Percentiles rank a stretch among this genome's conserved stretches.
Conservation (phyloP, 2,888 invertebrate species). For the Gisinianus flammeolus region DNA sequence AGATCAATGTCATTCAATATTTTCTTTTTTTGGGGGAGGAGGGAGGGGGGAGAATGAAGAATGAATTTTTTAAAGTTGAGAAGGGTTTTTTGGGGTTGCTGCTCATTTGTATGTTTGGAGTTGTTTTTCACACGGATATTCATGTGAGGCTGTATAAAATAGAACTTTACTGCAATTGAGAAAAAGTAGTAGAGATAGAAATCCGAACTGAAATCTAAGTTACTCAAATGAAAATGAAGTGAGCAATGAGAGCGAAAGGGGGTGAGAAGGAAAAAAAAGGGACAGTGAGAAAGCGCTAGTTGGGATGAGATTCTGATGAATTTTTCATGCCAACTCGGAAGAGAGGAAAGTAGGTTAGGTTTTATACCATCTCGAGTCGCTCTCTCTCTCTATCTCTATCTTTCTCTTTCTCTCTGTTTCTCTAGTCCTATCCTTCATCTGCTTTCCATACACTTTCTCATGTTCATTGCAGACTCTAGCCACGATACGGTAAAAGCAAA, state of each 20-base stretch:
- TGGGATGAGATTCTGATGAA: slow-evolving; percentile 22
- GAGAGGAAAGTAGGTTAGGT: slow-evolving; percentile 29
- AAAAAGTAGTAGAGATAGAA: not conserved
- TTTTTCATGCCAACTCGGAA: slow-evolving; percentile 24
- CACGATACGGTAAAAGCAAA: too few relatives aligned
- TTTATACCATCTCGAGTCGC: slow-evolving; percentile 4
- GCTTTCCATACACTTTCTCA: not conserved
- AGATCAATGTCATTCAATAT: too few relatives aligned
- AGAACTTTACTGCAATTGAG: too few relatives aligned
- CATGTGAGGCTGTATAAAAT: too few relatives aligned
- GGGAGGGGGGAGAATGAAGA: too few relatives aligned
- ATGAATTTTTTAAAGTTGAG: too few relatives aligned
- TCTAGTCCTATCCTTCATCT: slow-evolving; percentile 5
- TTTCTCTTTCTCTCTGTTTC: too few relatives aligned
- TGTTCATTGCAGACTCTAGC: too few relatives aligned
- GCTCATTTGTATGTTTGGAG: too few relatives aligned
- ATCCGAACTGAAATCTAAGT: not conserved
- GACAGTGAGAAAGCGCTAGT: not conserved
- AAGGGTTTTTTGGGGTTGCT: too few relatives aligned
- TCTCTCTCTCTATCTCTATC: not conserved
- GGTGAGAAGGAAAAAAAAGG: not conserved
- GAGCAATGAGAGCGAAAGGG: not conserved
- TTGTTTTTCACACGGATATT: too few relatives aligned
- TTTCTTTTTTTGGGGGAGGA: too few relatives aligned
- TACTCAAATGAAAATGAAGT: not conserved